A percentile compares a stretch with the other conserved stretches of the same genome.
Conservation (phyloP, 2,113 vertebrate genomes). For the Rhynchomys soricoides region DNA sequence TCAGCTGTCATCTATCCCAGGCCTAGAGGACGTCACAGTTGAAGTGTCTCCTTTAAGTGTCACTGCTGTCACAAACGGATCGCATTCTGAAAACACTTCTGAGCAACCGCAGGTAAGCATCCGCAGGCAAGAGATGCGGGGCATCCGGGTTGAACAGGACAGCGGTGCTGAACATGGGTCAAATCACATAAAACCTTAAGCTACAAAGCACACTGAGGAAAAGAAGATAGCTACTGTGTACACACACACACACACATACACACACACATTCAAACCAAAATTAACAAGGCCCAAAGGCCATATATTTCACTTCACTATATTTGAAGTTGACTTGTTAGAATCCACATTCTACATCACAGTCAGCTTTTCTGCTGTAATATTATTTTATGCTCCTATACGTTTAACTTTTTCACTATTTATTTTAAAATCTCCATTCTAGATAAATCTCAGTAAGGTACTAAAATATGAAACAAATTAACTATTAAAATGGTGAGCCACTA, state of each 20-base stretch:
- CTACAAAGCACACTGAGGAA: neutral
- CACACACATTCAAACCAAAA: neutral
- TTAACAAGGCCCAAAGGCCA: neutral
- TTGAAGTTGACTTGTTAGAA: neutral
- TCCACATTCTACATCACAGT: neutral
- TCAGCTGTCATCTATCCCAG: slow-evolving; percentile 97
- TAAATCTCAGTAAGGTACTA: neutral
- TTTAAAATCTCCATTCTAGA: neutral
- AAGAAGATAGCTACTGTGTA: neutral
- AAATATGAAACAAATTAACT: slow-evolving; percentile 54
- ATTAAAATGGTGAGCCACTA: neutral
- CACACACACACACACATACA: too few species aligned
- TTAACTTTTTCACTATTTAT: slow-evolving; percentile 8
- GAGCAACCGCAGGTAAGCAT: slow-evolving; percentile 84
- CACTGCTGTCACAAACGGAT: slow-evolving; percentile 85
- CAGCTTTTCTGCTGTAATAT: neutral
- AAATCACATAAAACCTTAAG: slow-evolving; percentile 37
- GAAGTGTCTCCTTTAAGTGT: slow-evolving; percentile 85
- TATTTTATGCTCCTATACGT: slow-evolving; percentile 20
- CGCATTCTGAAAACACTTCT: slow-evolving; percentile 79
- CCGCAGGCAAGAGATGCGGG: neutral
- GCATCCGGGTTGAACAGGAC: slow-evolving; percentile 38
- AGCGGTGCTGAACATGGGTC: slow-evolving; percentile 22
- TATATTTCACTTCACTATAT: too few species aligned
- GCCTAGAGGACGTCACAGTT: slow-evolving; percentile 94